Evolutionary conservation across 2,113 vertebrate genomes (phyloP), one percentile per base, ranked within the genome.

Genomic region (Myotis lucifugus): DNA sequence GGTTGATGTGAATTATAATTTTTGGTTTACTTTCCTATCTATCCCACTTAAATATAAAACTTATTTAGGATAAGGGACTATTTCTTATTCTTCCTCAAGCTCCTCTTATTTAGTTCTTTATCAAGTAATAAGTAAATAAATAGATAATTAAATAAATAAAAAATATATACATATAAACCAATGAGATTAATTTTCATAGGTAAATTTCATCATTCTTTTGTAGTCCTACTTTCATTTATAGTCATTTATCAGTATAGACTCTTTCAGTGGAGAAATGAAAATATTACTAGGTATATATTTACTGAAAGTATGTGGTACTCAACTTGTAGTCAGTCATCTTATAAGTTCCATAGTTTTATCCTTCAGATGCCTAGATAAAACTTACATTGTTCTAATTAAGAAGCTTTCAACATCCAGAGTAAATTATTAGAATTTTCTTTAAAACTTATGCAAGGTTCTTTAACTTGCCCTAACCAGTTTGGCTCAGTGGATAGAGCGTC

Each of bases 101-200:
- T 40, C 29, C 6, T 92, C 95, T 95, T 86, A 34, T 87, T 93
- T 88, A 59, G 56, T 88, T 95, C 6, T 74, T 8, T 93, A 23
- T 46, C 85, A 87, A 82, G 72, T 95, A 85, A 46, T 78, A 91
- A 54, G 9, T 42, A 29, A 29, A 61, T 88, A 14, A 32, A 52
- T 82, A 15, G 94, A 40, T 87, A 79, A 74, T 15, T 92, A 72
- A 73, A 72, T 85, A 37, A 83, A 76, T 89, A 42, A 15, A 50
- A 93, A 95, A 86, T 61, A 12, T 61, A 93, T 77, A 69, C 61
- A 67, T 46, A 61, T 37, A 85, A 78, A 70, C 23, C 14, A 89
- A 7, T 73, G 48, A 91, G 56, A 73, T 50, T 70, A 54, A 83
- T 78, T 93, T 88, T 70, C 61, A 82, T 48, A 40, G 13, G 27